phyloP scores from a whole-genome alignment of 2,113 vertebrate genomes.

The Coregonus clupeaformis region DNA sequence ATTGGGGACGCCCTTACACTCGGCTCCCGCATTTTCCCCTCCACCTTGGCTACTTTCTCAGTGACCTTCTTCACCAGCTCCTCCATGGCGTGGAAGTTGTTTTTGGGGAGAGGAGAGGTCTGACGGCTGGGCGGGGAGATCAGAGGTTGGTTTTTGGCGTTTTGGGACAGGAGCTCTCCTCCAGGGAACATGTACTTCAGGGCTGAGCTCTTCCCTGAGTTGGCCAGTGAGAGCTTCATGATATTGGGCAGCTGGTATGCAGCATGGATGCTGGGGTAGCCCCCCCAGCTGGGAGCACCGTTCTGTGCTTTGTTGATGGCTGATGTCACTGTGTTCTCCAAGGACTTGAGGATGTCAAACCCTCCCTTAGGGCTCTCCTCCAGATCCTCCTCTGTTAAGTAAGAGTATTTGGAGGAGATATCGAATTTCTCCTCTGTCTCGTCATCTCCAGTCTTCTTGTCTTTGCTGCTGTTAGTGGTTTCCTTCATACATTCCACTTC shows the following conservation, averaged over 20 bases:
- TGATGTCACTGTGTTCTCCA: slow-evolving; percentile 97
- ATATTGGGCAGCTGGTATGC: slow-evolving; percentile 98
- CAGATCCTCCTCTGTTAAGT: slow-evolving; percentile 94
- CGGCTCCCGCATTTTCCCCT: slow-evolving; percentile 92
- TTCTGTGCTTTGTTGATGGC: slow-evolving; percentile 99
- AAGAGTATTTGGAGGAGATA: slow-evolving; percentile 93
- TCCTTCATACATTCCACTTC: slow-evolving; percentile 84
- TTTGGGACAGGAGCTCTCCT: slow-evolving; percentile 84
- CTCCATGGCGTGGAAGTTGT: slow-evolving; percentile 98
- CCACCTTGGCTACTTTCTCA: slow-evolving; percentile 95
- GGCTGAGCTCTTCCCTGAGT: slow-evolving; percentile 83
- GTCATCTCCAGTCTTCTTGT: slow-evolving; percentile 81
- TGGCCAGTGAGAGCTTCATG: slow-evolving; percentile 94
- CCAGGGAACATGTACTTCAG: slow-evolving; percentile 89
- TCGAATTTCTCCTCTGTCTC: slow-evolving; percentile 93
- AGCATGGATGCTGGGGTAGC: slow-evolving; percentile 97
- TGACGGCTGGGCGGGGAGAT: slow-evolving; percentile 88
- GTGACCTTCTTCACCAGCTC: slow-evolving; percentile 97
- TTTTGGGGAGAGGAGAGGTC: slow-evolving; percentile 92
- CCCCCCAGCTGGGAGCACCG: slow-evolving; percentile 96
- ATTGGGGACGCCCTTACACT: slow-evolving; percentile 78
- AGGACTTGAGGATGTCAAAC: slow-evolving; percentile 94
- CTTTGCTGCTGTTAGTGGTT: slow-evolving; percentile 73
- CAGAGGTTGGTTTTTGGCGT: slow-evolving; percentile 82
- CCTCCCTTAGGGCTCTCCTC: slow-evolving; percentile 96